These are phyloP conservation scores for Idaea aversata DNA, from an alignment of 2,888 invertebrate species.

Conservation along the genomic window DNA sequence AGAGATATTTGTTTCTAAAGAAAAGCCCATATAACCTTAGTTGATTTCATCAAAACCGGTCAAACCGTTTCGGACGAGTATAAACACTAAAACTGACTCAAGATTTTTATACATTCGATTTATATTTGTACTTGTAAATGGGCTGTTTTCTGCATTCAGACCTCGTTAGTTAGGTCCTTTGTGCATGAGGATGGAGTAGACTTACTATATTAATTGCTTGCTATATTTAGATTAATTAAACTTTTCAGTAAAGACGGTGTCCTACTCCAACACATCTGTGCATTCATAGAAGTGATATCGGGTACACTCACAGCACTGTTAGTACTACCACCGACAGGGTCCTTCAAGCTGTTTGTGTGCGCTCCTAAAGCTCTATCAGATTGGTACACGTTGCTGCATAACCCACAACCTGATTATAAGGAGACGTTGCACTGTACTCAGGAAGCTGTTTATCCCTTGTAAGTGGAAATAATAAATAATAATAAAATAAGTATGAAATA, in stretches of 20 bases:
- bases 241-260: slow-evolving; percentile 86
- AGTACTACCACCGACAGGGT: slow-evolving; percentile 90
- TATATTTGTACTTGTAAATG: no score
- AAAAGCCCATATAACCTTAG: no score
- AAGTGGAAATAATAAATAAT: slow-evolving; percentile 59
- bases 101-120: no score
- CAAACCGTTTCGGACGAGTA: no score
- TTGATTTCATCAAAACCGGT: no score
- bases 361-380: slow-evolving; percentile 90
- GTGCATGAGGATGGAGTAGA: no score
- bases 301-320: slow-evolving; percentile 89
- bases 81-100: no score
- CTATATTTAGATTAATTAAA: neutral
- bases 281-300: slow-evolving; percentile 88
- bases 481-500: slow-evolving; percentile 2
- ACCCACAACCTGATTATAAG: slow-evolving; percentile 96
- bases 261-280: slow-evolving; percentile 88
- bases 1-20: no score
- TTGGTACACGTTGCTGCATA: slow-evolving; percentile 97
- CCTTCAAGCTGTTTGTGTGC: slow-evolving; percentile 88
- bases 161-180: no score
- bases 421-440: slow-evolving; percentile 95
- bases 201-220: neutral
- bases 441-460: slow-evolving; percentile 98
- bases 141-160: no score